Conservation (phyloP, 2,797 vertebrate species). For the Falco concolor region DNA sequence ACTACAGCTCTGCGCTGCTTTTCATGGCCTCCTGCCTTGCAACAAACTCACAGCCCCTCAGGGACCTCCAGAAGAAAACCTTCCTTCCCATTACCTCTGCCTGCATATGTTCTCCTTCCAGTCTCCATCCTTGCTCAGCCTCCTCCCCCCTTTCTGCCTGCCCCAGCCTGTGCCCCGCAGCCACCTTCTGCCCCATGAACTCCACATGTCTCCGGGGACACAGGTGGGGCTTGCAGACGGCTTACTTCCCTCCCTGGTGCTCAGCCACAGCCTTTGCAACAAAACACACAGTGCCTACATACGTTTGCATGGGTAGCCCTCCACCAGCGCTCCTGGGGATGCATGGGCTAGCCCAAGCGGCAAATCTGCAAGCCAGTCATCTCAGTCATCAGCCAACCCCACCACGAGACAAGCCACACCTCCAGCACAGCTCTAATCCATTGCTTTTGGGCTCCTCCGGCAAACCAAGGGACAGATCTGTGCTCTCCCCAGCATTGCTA, state of each 20-base stretch:
- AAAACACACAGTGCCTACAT: background rate
- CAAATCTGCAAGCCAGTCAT: background rate
- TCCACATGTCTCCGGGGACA: background rate
- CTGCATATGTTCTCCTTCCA: rapidly evolving
- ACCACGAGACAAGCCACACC: background rate
- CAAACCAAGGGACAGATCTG: background rate
- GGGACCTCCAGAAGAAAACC: background rate
- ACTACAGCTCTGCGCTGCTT: background rate
- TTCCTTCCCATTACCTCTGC: background rate
- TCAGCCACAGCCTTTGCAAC: background rate
- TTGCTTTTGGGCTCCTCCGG: background rate
- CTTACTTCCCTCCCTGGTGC: background rate
- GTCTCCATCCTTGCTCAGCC: background rate
- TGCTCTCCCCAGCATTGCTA: background rate
- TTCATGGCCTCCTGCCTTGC: background rate
- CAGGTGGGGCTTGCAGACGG: background rate
- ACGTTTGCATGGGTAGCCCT: rapidly evolving
- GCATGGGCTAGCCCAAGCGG: background rate
- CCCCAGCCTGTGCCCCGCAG: background rate
- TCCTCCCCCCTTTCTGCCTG: background rate
- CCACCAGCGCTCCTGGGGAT: rapidly evolving
- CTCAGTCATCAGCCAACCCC: background rate
- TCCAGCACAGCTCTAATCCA: background rate
- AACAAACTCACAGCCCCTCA: background rate
- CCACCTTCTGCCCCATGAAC: background rate